A percentile compares a stretch with the other conserved stretches of the same genome.
Evolutionary conservation across 2,113 vertebrate species (phyloP).

Genomic region (Gymnogyps californianus): DNA sequence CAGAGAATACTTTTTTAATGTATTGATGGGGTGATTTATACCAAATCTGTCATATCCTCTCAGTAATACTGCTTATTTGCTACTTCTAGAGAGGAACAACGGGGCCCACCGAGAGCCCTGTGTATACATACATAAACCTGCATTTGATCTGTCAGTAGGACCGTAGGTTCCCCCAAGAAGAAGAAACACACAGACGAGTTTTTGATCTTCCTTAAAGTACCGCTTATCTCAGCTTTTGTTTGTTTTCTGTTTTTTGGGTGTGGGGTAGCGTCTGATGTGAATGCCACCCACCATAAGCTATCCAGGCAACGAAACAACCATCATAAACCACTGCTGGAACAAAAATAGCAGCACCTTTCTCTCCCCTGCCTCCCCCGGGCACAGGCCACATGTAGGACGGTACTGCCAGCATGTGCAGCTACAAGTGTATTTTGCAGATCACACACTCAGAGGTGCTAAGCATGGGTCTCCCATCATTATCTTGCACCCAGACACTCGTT

Average conservation of each 20-base stretch:
- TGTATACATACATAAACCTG: not conserved
- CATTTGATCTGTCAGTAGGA: slow-evolving; percentile 1
- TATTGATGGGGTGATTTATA: not conserved
- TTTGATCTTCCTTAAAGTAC: slow-evolving; percentile 47
- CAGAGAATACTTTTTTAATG: not conserved
- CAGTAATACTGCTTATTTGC: not conserved
- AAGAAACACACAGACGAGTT: slow-evolving; percentile 6
- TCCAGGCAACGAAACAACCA: not conserved
- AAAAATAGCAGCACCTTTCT: slow-evolving; percentile 38
- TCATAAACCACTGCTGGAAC: not conserved
- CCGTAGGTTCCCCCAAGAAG: not conserved
- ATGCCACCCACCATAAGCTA: slow-evolving; percentile 36
- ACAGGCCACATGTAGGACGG: not conserved
- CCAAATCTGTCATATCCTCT: not conserved
- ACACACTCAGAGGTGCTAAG: not conserved
- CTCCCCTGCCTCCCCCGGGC: not conserved
- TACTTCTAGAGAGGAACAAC: not conserved
- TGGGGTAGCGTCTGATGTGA: slow-evolving; percentile 26
- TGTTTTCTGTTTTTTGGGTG: slow-evolving; percentile 43
- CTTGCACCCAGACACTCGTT: not conserved
- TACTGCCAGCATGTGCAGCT: not conserved
- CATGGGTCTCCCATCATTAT: not conserved
- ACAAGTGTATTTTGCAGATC: not conserved
- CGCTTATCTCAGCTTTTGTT: slow-evolving; percentile 41
- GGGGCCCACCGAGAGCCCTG: not conserved